Evolutionary conservation across 2,113 vertebrate species (phyloP).

Genomic region (Tauraco erythrolophus): DNA sequence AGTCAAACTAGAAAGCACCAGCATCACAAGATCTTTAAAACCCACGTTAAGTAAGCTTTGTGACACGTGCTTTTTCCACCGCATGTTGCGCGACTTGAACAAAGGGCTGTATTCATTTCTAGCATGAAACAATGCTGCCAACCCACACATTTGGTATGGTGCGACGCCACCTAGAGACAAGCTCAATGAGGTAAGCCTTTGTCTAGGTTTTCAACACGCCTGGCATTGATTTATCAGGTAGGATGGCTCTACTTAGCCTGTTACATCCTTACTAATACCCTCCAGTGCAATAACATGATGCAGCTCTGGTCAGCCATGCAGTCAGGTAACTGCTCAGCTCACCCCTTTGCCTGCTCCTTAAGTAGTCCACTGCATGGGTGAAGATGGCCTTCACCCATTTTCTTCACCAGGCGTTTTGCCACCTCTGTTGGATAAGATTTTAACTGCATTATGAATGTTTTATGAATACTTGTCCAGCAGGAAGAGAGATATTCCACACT

Average conservation of each 20-base stretch:
- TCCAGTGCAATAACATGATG: neutral
- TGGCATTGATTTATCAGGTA: neutral
- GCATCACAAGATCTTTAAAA: neutral
- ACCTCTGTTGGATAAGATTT: neutral
- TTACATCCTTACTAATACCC: neutral
- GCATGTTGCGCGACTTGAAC: neutral
- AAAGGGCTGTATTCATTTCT: neutral
- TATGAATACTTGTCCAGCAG: neutral
- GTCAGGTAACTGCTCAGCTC: neutral
- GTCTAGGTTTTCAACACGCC: neutral
- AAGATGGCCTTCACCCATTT: neutral
- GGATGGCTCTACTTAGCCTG: neutral
- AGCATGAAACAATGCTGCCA: neutral
- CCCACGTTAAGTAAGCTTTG: neutral
- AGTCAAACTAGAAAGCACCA: neutral
- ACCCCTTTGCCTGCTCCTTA: neutral
- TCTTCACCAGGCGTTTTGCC: neutral
- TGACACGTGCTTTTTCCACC: neutral
- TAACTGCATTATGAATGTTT: neutral
- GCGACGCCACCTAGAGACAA: neutral
- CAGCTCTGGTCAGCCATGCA: neutral
- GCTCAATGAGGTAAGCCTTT: neutral
- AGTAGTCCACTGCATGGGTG: neutral
- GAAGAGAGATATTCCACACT: neutral
- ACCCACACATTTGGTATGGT: fast-evolving